Percentiles rank a stretch among this genome's conserved stretches.
phyloP scores from a whole-genome alignment of 2,797 vertebrate genomes.

The Monodelphis domestica region DNA sequence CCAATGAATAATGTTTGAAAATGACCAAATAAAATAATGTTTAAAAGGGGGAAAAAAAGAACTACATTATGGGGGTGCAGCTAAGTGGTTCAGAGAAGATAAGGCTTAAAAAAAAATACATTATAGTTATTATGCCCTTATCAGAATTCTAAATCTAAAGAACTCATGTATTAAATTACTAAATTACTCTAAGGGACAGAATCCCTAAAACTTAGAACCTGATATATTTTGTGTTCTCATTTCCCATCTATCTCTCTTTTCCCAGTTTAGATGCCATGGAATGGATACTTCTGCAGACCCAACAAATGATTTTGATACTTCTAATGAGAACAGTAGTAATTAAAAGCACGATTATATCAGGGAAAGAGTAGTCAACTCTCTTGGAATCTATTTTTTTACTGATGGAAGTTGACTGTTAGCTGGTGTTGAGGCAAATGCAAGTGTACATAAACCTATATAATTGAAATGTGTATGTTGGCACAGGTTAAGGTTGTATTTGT shows the following conservation, averaged over 20 bases:
- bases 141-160: conserved; percentile 26
- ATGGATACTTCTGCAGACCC: not conserved
- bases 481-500: not conserved
- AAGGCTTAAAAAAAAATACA: no score
- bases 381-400: conserved; percentile 38
- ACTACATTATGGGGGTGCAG: not conserved
- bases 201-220: not conserved
- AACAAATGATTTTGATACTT: conserved; percentile 26
- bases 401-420: conserved; percentile 32
- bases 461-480: not conserved
- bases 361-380: conserved; percentile 8
- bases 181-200: conserved; percentile 11
- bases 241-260: not conserved
- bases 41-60: no score
- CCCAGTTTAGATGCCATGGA: not conserved
- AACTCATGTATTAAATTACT: conserved; percentile 7
- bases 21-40: no score
- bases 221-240: not conserved
- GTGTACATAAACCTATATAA: not conserved
- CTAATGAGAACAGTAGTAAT: conserved; percentile 25
- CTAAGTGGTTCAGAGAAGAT: no score
- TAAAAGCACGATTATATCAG: not conserved
- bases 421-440: not conserved
- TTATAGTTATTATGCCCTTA: not conserved
- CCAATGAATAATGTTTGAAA: no score